Percentiles rank a stretch among this genome's conserved stretches.
These are phyloP conservation scores for Peromyscus nudipes DNA, from an alignment of 2,797 vertebrate genomes.

Conservation along the genomic window DNA sequence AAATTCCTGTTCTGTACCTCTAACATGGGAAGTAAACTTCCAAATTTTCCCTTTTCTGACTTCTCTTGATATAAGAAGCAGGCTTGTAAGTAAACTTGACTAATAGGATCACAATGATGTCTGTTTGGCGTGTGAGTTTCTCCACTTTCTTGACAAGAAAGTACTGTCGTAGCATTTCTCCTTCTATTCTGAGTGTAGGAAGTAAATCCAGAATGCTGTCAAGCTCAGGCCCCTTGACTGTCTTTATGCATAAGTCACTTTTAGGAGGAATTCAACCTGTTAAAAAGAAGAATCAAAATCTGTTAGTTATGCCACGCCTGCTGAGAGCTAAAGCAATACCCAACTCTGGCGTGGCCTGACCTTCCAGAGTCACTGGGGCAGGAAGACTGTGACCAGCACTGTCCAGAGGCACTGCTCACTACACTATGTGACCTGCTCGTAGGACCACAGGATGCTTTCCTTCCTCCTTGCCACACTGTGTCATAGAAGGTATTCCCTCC, in stretches of 20 bases:
- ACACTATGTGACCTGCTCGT: not conserved
- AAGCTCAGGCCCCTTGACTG: not conserved
- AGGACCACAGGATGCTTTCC: not conserved
- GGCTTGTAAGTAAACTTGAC: not conserved
- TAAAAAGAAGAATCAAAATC: not conserved
- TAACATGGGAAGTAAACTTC: not conserved
- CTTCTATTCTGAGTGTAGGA: not conserved
- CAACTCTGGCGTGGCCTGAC: not conserved
- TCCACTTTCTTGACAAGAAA: not conserved
- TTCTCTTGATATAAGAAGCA: not conserved
- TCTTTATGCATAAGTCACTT: not conserved
- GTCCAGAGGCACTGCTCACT: not conserved
- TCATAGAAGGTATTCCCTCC: not conserved
- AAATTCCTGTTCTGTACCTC: not conserved
- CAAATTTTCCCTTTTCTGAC: not conserved
- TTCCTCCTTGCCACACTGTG: not conserved
- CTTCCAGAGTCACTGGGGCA: not conserved
- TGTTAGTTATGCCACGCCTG: not conserved
- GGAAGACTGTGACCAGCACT: not conserved
- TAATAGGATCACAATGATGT: not conserved
- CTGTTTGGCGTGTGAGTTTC: not conserved
- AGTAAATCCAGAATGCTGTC: not conserved
- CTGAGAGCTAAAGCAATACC: not conserved
- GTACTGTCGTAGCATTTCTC: not conserved
- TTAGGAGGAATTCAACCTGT: not conserved